A percentile compares a stretch with the other conserved stretches of the same genome.
Evolutionary conservation across 2,888 invertebrate species (phyloP).

Genomic region (Trisateles emortualis): DNA sequence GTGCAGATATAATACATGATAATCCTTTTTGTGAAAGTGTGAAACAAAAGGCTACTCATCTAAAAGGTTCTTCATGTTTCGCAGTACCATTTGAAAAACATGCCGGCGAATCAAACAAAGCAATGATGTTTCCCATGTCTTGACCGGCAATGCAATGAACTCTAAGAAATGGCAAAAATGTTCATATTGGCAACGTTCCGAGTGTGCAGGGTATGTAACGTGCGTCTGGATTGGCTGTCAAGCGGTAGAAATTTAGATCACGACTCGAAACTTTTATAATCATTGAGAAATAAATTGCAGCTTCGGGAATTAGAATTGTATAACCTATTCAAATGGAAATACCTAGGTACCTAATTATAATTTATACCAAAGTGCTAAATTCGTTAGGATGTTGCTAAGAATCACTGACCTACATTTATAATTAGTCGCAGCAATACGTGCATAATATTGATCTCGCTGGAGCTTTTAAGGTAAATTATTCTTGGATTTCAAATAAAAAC

Average conservation of each 20-base stretch:
- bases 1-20: conserved; percentile 4
- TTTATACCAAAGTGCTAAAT: background rate
- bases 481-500: no score
- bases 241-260: conserved; percentile 50
- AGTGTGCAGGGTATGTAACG: conserved; percentile 54
- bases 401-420: background rate
- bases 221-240: conserved; percentile 51
- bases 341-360: background rate
- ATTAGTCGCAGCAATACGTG: background rate
- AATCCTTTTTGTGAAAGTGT: conserved; percentile 37
- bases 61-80: conserved; percentile 57
- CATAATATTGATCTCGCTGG: background rate
- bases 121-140: conserved; percentile 45
- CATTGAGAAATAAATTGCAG: conserved; percentile 8
- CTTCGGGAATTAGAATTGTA: background rate
- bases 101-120: conserved; percentile 43
- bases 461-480: no score
- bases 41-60: conserved; percentile 29
- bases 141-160: conserved; percentile 28
- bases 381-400: background rate
- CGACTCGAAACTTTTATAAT: conserved; percentile 34
- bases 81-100: conserved; percentile 37
- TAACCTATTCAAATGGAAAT: background rate
- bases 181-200: conserved; percentile 68
- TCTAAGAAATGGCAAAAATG: conserved; percentile 48